These are phyloP conservation scores for Telmatherina bonti DNA, from an alignment of 2,797 vertebrate species.

Conservation along the genomic window DNA sequence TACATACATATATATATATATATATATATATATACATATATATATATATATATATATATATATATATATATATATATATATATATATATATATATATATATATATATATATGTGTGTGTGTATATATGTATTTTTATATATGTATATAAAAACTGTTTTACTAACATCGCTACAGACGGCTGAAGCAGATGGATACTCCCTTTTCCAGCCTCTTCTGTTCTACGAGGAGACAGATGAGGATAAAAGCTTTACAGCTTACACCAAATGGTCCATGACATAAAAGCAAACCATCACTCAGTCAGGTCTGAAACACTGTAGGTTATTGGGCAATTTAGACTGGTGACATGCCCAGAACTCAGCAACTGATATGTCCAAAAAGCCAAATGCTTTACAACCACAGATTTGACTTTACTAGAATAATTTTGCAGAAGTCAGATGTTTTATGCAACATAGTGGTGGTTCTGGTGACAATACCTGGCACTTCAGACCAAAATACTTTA, in stretches of 20 bases:
- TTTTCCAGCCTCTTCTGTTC: conserved; percentile 46
- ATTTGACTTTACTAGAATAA: conserved; percentile 11
- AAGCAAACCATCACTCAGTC: conserved; percentile 60
- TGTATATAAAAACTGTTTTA: conserved; percentile 19
- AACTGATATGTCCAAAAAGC: conserved; percentile 23
- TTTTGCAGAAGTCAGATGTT: conserved; percentile 33
- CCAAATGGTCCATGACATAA: conserved; percentile 65
- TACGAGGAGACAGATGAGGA: conserved; percentile 63
- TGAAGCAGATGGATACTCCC: conserved; percentile 29
- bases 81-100: background rate
- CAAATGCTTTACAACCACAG: conserved; percentile 24
- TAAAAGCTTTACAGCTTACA: conserved; percentile 65
- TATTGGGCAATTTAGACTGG: conserved; percentile 51
- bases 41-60: background rate
- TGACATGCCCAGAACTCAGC: conserved; percentile 25
- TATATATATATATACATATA: background rate
- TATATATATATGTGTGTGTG: too few species aligned
- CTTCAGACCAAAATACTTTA: conserved; percentile 42
- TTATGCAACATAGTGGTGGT: conserved; percentile 23
- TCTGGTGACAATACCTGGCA: conserved; percentile 20
- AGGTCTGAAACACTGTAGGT: conserved; percentile 55
- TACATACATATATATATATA: background rate
- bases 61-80: background rate
- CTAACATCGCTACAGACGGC: conserved; percentile 33
- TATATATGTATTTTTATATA: too few species aligned